Base-by-base conservation (phyloP, 2,888 invertebrate genomes). In the Tiphia femorata region DNA sequence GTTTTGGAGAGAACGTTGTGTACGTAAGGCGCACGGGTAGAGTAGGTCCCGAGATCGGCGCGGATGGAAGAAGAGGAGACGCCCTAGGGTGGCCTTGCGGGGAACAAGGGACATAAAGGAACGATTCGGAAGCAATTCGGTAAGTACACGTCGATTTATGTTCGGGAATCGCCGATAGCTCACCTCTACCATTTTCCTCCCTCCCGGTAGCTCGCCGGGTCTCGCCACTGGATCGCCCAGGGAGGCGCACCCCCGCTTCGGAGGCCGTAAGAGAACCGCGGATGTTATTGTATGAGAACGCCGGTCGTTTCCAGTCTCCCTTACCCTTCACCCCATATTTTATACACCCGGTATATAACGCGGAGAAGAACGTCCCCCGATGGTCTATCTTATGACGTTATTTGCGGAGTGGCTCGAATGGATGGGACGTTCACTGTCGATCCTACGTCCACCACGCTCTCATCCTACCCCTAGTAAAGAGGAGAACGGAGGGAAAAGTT, bases 81-180 rank as follows among this genome's bases (percentile, higher is more conserved):
- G 49, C 59, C 56, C 41, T 54, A 53, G 59, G 57, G 55, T 49
- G 56, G 52, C 38, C 33, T 33, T n/a, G 54, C 57, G 58, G 58
- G 67, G 72, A 65, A 67, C 67, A 68, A 63, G 64, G 62, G 70
- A 72, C 70, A 76, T 76, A 77, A 75, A 77, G 72, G 72, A 80
- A 65, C 76, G 77, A 80, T 80, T 80, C 77, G 73, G 76, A 81
- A 80, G 80, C 80, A 80, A 81, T 81, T 81, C 75, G 73, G 77
- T 80, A 78, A 81, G 80, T 80, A 81, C 77, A 75, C 67, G 73
- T 80, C 79, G 79, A 80, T 80, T 79, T 80, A 81, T 77, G 77
- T 78, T 74, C 73, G 68, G 61, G 73, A 77, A 76, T 76, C 73
- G 73, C 59, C 79, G 74, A 76, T 78, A 78, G 75, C 72, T 77